Percentiles rank a stretch among this genome's conserved stretches.
Evolutionary conservation across 2,888 invertebrate genomes (phyloP).

Genomic region (Leucophenga maculata): DNA sequence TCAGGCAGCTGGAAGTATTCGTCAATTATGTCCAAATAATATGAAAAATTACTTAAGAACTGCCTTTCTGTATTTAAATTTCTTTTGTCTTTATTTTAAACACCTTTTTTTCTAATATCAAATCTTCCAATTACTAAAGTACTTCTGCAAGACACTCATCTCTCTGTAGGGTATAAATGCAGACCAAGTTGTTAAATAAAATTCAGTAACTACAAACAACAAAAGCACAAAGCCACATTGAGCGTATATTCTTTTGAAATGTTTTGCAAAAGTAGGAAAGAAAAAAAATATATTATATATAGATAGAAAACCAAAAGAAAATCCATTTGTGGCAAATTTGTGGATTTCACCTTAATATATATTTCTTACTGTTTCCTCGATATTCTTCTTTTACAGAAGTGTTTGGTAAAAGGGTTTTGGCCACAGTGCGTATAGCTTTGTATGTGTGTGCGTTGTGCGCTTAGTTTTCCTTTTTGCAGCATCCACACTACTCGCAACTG

Average conservation of each 20-base stretch:
- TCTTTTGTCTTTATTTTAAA: no score
- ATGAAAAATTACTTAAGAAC: no score
- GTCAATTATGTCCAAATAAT: no score
- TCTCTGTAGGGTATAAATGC: no score
- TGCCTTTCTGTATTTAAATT: no score
- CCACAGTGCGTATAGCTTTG: neutral
- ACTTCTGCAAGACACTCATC: no score
- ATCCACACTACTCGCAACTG: neutral
- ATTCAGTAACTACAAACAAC: constrained; percentile 4
- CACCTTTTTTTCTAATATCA: no score
- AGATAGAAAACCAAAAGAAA: constrained; percentile 54
- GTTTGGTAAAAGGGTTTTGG: constrained; percentile 9
- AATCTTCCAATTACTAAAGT: no score
- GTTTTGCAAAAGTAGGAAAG: constrained; percentile 64
- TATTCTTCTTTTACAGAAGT: neutral
- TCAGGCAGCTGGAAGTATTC: no score
- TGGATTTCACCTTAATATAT: constrained; percentile 60
- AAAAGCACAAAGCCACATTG: neutral
- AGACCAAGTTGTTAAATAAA: neutral
- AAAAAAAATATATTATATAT: constrained; percentile 65
- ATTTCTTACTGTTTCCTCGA: neutral
- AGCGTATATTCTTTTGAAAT: constrained; percentile 39
- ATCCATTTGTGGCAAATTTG: constrained; percentile 67
- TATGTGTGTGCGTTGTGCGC: neutral
- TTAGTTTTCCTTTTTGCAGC: neutral